Evolutionary conservation across 2,113 vertebrate genomes (phyloP), one percentile per base, ranked within the genome.

Genomic region (Anguilla rostrata): DNA sequence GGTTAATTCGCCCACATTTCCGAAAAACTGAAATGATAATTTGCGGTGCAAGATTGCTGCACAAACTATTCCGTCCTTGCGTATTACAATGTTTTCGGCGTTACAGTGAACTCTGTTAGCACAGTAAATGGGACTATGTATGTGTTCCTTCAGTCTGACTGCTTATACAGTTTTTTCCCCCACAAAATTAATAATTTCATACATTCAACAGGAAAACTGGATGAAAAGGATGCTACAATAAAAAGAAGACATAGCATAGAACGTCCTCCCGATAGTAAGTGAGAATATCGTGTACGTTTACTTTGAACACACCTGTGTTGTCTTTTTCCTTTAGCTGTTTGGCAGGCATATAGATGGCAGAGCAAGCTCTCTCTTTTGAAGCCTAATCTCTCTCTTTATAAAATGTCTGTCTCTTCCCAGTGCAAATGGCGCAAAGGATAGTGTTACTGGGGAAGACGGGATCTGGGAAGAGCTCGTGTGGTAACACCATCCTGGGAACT

Each of bases 401-500:
- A 4, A 26, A 14, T 14, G 7, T 63, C 60, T 66, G 60, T 66
- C 60, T 66, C 60, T 66, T 66, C 49, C 26, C 60, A 66, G 60
- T 66, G 20, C 60, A 26, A 66, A 6, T 15, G 18, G 56, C 18
- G 56, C 14, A 60, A 66, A 86, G 83, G 34, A 82, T 87, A 8
- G 85, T 86, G 14, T 56, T 88, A 14, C 75, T 88, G 71, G 87
- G 87, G 29, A 83, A 89, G 83, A 87, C 86, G 7, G 88, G 83
- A 83, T 78, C 46, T 78, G 87, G 86, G n/a, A 89, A 87, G 43
- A 89, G 88, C 9, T 84, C 87, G 18, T 8, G 83, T 83, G 87
- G 84, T 14, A 91, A 91, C 79, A 90, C 87, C 2, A 90, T 90
- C 18, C 84, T 90, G 57, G 63, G 84, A 34, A 9, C 11, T 4